These are phyloP conservation scores for Silurus aristotelis DNA, from an alignment of 2,797 vertebrate genomes.

Conservation along the genomic window DNA sequence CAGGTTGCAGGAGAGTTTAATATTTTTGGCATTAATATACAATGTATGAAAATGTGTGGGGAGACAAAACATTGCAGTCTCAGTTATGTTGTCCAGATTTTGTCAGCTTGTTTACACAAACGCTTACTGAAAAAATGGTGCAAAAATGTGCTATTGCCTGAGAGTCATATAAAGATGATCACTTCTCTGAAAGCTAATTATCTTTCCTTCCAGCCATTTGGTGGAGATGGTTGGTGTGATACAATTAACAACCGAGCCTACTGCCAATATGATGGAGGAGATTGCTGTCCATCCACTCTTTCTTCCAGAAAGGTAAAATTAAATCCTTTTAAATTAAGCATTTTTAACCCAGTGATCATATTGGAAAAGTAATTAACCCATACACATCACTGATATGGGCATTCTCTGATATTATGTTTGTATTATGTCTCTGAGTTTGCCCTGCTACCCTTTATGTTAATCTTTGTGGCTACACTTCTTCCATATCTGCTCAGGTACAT, in stretches of 20 bases:
- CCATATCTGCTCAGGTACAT: constrained; percentile 6
- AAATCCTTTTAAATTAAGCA: constrained; percentile 40
- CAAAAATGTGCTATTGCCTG: background rate
- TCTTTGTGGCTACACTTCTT: constrained; percentile 30
- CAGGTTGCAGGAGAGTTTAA: background rate
- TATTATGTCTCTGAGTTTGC: background rate
- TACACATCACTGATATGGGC: background rate
- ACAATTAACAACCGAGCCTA: constrained; percentile 97
- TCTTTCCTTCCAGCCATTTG: constrained; percentile 82
- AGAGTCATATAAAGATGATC: background rate
- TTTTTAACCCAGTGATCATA: background rate
- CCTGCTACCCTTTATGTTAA: background rate
- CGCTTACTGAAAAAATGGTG: background rate
- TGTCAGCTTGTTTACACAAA: background rate
- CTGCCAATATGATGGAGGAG: constrained; percentile 95
- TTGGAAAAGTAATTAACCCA: background rate
- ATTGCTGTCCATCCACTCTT: constrained; percentile 96
- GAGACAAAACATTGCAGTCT: constrained; percentile 16
- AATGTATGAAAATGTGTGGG: constrained; percentile 31
- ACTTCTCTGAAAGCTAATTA: constrained; percentile 14
- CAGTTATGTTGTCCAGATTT: background rate
- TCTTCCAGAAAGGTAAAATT: constrained; percentile 89
- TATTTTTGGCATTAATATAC: background rate
- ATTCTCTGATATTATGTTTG: background rate
- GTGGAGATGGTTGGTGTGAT: constrained; percentile 96